These are phyloP conservation scores for Drosophila lini DNA, from an alignment of 1,140 invertebrate species.

Conservation along the genomic window DNA sequence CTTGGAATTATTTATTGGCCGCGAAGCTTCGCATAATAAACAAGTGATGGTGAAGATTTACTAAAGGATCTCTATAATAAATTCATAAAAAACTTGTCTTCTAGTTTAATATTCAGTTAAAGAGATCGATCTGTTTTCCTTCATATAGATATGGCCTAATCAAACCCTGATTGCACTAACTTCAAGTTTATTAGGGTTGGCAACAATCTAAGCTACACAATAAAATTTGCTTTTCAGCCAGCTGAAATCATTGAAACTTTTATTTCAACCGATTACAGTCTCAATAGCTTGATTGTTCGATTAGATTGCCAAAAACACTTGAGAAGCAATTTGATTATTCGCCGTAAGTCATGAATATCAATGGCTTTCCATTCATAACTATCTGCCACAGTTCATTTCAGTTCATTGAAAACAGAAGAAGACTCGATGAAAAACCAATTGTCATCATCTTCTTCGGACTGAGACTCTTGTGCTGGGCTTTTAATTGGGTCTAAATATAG, in stretches of 20 bases:
- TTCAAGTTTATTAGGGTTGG: slow-evolving; percentile 1
- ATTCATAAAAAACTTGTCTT: not conserved
- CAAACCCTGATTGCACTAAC: not conserved
- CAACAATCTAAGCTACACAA: slow-evolving; percentile 3
- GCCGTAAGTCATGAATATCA: slow-evolving; percentile 12
- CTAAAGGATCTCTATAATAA: not conserved
- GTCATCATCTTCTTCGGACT: slow-evolving; percentile 32
- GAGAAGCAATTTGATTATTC: slow-evolving; percentile 16
- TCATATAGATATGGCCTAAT: not conserved
- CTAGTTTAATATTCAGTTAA: not conserved
- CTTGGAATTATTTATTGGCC: slow-evolving; percentile 29
- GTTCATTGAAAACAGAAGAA: slow-evolving; percentile 33
- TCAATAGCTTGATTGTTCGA: slow-evolving; percentile 9
- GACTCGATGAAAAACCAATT: slow-evolving; percentile 56
- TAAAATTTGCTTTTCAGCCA: not conserved
- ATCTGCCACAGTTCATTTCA: slow-evolving; percentile 26
- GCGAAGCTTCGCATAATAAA: slow-evolving; percentile 6
- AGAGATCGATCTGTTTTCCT: not conserved
- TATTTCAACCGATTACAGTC: slow-evolving; percentile 21
- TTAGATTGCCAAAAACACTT: slow-evolving; percentile 38
- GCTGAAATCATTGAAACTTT: slow-evolving; percentile 32
- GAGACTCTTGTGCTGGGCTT: slow-evolving; percentile 24
- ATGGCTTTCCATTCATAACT: slow-evolving; percentile 40
- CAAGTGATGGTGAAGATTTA: not conserved
- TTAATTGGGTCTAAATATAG: slow-evolving; percentile 81